A percentile compares a stretch with the other conserved stretches of the same genome.
phyloP scores from a whole-genome alignment of 2,113 vertebrate species.

The Amblyopsis rosae region DNA sequence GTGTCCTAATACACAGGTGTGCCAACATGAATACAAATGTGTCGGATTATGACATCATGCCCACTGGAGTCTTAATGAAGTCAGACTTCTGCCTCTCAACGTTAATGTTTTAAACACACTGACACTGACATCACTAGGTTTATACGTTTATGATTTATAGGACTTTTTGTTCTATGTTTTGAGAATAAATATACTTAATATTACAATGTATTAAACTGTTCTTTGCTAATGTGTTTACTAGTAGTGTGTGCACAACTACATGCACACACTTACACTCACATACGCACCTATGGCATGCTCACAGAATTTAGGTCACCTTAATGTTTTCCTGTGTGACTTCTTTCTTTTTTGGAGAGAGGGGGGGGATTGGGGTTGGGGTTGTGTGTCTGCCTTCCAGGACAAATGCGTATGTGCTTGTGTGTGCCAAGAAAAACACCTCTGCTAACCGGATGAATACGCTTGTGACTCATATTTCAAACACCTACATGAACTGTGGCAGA shows the following conservation, averaged over 20 bases:
- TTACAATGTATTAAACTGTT: not conserved
- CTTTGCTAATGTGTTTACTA: not conserved
- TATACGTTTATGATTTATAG: not conserved
- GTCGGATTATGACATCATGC: slow-evolving; percentile 6
- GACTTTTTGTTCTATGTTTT: not conserved
- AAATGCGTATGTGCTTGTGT: slow-evolving; percentile 1
- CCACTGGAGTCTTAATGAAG: not conserved
- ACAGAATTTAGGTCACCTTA: not conserved
- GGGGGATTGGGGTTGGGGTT: not conserved
- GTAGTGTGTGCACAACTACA: not conserved
- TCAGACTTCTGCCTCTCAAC: slow-evolving; percentile 1
- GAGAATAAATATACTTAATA: not conserved
- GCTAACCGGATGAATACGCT: slow-evolving; percentile 45
- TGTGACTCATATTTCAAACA: slow-evolving; percentile 18
- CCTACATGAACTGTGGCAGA: slow-evolving; percentile 1
- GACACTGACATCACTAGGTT: not conserved
- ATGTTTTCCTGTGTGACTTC: too few relatives aligned
- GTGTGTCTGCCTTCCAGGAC: not conserved
- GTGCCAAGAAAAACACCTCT: slow-evolving; percentile 44
- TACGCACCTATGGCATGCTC: not conserved
- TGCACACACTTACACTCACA: not conserved
- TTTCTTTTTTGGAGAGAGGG: too few relatives aligned
- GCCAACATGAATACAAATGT: not conserved
- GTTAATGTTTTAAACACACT: not conserved
- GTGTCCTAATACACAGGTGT: slow-evolving; percentile 12